These are phyloP conservation scores for Aporrectodea caliginosa DNA, from an alignment of 1,140 invertebrate species.

Conservation along the genomic window DNA sequence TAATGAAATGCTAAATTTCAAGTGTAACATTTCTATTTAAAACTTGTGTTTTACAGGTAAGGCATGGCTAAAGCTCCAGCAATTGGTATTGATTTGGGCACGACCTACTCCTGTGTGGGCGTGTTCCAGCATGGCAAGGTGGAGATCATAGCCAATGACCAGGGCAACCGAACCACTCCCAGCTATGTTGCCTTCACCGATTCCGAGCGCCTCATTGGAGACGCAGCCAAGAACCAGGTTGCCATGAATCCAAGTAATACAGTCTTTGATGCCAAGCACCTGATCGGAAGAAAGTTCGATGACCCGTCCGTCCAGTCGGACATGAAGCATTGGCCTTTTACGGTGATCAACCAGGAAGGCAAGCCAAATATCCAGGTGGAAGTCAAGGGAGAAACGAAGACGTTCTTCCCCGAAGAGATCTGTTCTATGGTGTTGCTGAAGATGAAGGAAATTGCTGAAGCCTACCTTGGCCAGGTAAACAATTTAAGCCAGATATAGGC, in stretches of 20 bases:
- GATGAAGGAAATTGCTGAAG: too few species aligned
- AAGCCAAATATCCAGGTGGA: conserved; percentile 70
- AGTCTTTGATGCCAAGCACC: too few species aligned
- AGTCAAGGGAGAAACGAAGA: conserved; percentile 84
- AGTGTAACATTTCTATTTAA: too few species aligned
- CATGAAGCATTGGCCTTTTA: conserved; percentile 66
- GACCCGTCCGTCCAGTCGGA: conserved; percentile 67
- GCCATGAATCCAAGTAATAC: too few species aligned
- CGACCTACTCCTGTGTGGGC: too few species aligned
- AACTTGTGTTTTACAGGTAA: background rate
- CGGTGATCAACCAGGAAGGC: conserved; percentile 71
- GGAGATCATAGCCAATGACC: too few species aligned
- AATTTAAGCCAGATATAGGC: too few species aligned
- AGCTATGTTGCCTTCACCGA: conserved; percentile 85
- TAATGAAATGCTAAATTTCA: too few species aligned
- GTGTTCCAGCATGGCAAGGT: too few species aligned
- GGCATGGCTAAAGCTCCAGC: conserved; percentile 42
- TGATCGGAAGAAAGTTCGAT: conserved; percentile 71
- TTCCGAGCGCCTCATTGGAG: conserved; percentile 86
- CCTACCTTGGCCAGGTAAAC: conserved; percentile 70
- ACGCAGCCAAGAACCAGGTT: too few species aligned
- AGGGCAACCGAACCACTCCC: too few species aligned
- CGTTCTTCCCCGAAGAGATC: conserved; percentile 86
- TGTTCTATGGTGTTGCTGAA: conserved; percentile 84
- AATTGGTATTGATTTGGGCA: conserved; percentile 60